Evolutionary conservation across 2,888 invertebrate species (phyloP).

Genomic region (Steromphala cineraria): DNA sequence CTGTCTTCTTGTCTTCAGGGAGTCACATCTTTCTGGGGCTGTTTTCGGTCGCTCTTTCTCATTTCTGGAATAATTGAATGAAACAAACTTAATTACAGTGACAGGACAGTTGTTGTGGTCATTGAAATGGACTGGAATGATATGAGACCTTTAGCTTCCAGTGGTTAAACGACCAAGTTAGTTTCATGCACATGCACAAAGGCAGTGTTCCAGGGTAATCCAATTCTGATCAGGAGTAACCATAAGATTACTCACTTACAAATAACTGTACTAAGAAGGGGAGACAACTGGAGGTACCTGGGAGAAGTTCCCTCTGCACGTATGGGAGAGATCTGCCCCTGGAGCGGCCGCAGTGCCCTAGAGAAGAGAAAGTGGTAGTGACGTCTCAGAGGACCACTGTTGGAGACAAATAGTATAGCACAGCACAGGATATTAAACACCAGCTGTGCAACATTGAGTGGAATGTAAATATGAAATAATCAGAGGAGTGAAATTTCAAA

Average conservation of each 20-base stretch:
- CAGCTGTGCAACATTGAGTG: not conserved
- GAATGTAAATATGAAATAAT: not conserved
- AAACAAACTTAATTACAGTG: no score
- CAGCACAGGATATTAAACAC: not conserved
- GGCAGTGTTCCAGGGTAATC: no score
- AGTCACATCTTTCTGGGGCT: conserved; percentile 42
- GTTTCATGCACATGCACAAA: no score
- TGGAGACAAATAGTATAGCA: conserved; percentile 25
- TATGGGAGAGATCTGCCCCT: conserved; percentile 54
- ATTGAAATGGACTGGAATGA: no score
- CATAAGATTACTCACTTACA: no score
- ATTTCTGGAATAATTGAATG: conserved; percentile 14
- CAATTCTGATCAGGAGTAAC: no score
- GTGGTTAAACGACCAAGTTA: not conserved
- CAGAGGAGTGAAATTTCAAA: no score
- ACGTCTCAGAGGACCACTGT: conserved; percentile 61
- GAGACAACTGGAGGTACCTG: conserved; percentile 40
- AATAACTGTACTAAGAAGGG: no score
- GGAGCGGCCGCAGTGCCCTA: conserved; percentile 64
- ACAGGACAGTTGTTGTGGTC: no score
- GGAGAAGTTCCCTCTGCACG: conserved; percentile 42
- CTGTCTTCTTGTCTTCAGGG: conserved; percentile 20
- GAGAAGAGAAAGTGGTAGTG: conserved; percentile 63
- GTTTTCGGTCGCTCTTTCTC: conserved; percentile 51
- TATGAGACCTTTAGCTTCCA: not conserved